Evolutionary conservation across 1,140 invertebrate genomes (phyloP).

Genomic region (Euwallacea fornicatus): DNA sequence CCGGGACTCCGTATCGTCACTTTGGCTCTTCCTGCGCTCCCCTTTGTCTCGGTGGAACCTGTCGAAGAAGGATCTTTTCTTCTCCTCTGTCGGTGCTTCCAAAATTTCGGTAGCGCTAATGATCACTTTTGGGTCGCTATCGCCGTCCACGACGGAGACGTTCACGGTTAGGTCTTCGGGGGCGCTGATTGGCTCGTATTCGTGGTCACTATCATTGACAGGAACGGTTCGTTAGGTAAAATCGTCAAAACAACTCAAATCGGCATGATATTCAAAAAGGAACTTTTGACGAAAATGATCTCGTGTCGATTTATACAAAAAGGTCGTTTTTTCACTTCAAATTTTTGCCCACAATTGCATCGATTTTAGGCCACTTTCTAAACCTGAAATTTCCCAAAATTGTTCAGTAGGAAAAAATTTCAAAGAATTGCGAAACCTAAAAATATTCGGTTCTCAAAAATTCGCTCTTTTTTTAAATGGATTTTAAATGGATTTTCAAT

Average conservation of each 20-base stretch:
- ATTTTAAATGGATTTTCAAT: too few species aligned
- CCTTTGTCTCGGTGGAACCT: conserved; percentile 14
- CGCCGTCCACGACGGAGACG: conserved; percentile 15
- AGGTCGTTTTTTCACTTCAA: too few species aligned
- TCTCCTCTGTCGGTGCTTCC: conserved; percentile 34
- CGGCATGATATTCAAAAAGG: background rate
- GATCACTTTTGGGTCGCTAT: conserved; percentile 21
- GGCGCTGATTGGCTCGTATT: conserved; percentile 76
- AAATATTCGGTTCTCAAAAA: too few species aligned
- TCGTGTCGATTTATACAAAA: too few species aligned
- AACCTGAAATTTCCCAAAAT: too few species aligned
- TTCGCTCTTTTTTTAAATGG: too few species aligned
- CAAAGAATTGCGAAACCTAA: too few species aligned
- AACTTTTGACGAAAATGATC: too few species aligned
- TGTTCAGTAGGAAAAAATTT: too few species aligned
- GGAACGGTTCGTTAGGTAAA: too few species aligned
- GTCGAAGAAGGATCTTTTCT: conserved; percentile 43
- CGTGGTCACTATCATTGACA: conserved; percentile 71
- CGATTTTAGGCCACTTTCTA: too few species aligned
- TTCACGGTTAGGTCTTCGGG: conserved; percentile 40
- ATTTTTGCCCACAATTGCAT: too few species aligned
- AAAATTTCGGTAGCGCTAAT: conserved; percentile 30
- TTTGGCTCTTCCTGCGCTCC: background rate
- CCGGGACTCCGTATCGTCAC: background rate
- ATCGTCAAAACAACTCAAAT: background rate